Evolutionary conservation across 2,888 invertebrate species (phyloP), one percentile per base, ranked within the genome.

Genomic region (Scaptomyza polygonia): DNA sequence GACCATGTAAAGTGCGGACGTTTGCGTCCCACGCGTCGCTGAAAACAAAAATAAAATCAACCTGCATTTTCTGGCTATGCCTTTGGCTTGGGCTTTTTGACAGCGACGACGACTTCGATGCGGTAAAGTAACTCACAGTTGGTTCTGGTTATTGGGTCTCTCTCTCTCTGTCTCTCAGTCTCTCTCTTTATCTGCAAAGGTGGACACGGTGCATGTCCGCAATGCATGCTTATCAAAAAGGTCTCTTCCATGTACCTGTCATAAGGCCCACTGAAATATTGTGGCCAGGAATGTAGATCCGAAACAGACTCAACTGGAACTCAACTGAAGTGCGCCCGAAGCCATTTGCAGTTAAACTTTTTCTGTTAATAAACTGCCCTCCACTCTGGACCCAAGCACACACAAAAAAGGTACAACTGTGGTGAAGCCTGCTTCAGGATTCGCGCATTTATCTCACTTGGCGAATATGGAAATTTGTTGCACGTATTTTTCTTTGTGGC

Each of bases 231-330:
- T 81, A 81, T 81, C 81, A 81, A 75, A 63, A 69, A 59, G 62
- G 66, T 69, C 88, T 70, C 25, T 25, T 25, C 49, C 49, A 16
- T 82, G 88, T 82, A 88, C 66, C 88, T 82, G 81, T 82, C 81
- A 88, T 80, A 80, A 86, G 86, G 67, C 66, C 84, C 84, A 80
- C 86, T 86, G 72, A 88, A 82, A 86, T 86, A 80, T 82, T 85
- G 86, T 74, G 52, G 25, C 55, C 42, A 42, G 51, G 71, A 73
- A 70, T 73, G 77, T 64, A 57, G 58, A 48, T 40, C 51, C 39
- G 51, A 40, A 42, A n/a, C 47, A 47, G 30, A 47, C 30, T 12
- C 16, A 52, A 30, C 43, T 32, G 39, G 44, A 40, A 14, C 29
- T n/a, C 43, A 4, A 49, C 34, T 40, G 34, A 21, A 65, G 40